phyloP scores from a whole-genome alignment of 1,140 invertebrate species.

The Papilio xuthus region DNA sequence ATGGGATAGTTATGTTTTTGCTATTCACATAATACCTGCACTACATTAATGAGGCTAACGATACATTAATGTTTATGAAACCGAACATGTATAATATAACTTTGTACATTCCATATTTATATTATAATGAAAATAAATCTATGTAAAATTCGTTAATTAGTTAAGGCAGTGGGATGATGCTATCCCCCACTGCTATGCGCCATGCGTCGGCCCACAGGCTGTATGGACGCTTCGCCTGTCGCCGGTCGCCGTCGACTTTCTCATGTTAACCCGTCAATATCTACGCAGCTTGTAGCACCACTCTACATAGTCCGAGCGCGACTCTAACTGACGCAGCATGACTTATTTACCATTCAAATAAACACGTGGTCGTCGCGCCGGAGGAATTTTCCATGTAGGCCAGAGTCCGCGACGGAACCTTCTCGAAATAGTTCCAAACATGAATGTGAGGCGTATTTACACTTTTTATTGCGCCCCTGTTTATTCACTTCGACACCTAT shows the following conservation, averaged over 20 bases:
- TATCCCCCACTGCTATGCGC: no score
- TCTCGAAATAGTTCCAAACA: conserved; percentile 14
- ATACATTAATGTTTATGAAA: no score
- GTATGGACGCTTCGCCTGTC: no score
- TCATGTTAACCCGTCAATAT: background rate
- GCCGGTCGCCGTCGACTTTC: background rate
- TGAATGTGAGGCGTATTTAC: conserved; percentile 23
- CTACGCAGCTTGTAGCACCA: background rate
- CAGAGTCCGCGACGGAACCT: background rate
- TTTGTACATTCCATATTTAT: no score
- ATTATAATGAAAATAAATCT: no score
- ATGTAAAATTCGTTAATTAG: no score
- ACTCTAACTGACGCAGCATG: background rate
- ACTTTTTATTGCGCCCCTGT: conserved; percentile 29
- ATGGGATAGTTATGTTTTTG: no score
- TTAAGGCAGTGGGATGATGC: no score
- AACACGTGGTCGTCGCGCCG: background rate
- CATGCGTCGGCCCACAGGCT: no score
- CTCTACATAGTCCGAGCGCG: background rate
- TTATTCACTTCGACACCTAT: conserved; percentile 35
- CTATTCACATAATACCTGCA: no score
- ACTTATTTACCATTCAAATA: conserved; percentile 16
- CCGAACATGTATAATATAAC: no score
- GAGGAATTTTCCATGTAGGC: background rate
- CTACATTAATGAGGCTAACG: no score